phyloP scores from a whole-genome alignment of 2,797 vertebrate species.

The Dipus sagitta region DNA sequence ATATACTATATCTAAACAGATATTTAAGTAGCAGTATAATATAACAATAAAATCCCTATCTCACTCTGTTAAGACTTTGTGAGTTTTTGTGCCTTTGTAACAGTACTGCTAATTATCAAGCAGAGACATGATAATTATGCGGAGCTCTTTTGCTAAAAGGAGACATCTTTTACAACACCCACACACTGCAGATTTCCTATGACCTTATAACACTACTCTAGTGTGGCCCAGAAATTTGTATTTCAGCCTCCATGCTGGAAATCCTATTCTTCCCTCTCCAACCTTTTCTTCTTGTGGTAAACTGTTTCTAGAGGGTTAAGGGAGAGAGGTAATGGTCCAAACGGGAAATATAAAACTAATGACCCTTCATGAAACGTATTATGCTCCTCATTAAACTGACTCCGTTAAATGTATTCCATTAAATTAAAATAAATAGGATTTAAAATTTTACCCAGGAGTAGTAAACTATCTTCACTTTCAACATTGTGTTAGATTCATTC shows the following conservation, averaged over 20 bases:
- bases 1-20: conserved; percentile 85
- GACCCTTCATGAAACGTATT: conserved; percentile 77
- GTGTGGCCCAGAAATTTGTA: conserved; percentile 63
- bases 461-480: conserved; percentile 61
- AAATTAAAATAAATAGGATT: conserved; percentile 82
- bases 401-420: conserved; percentile 78
- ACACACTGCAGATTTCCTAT: conserved; percentile 88
- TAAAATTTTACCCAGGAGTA: conserved; percentile 74
- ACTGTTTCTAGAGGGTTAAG: conserved; percentile 77
- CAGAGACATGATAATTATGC: conserved; percentile 95
- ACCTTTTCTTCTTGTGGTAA: conserved; percentile 72
- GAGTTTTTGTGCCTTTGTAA: conserved; percentile 89
- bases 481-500: conserved; percentile 53
- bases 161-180: conserved; percentile 91
- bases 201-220: conserved; percentile 88
- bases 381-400: conserved; percentile 78
- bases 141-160: conserved; percentile 94
- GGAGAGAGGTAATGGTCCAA: conserved; percentile 73
- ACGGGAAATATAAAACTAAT: conserved; percentile 75
- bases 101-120: conserved; percentile 94
- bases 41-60: conserved; percentile 61
- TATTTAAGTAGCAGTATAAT: conserved; percentile 74
- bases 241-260: conserved; percentile 64
- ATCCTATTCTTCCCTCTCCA: background rate
- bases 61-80: conserved; percentile 87